These are phyloP conservation scores for Hippocampus kuda DNA, from an alignment of 2,797 vertebrate species.

Conservation along the genomic window DNA sequence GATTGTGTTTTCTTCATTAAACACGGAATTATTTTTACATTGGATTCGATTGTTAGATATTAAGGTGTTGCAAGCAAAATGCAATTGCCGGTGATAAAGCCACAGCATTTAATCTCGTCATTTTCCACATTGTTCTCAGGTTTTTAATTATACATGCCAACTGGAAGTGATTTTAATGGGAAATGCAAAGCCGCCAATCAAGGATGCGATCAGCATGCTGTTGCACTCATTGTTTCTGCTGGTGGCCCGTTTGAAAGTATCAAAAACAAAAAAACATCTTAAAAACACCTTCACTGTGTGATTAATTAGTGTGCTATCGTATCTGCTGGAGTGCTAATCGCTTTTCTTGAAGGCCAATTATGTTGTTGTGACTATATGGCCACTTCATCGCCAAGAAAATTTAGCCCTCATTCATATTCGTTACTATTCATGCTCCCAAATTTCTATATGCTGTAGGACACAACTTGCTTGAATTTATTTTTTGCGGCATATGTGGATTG, in stretches of 20 bases:
- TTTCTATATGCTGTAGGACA: neutral
- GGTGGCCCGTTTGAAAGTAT: neutral
- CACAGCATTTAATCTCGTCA: neutral
- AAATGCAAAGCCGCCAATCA: neutral
- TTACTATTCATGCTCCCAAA: neutral
- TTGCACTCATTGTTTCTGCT: neutral
- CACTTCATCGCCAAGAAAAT: neutral
- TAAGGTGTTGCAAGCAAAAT: neutral
- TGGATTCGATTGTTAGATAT: too few relatives aligned
- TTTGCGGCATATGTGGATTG: too few relatives aligned
- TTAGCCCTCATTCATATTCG: neutral
- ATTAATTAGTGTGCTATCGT: neutral
- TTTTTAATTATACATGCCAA: neutral
- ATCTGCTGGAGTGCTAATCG: constrained; percentile 1
- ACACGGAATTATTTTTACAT: too few relatives aligned
- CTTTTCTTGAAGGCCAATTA: neutral
- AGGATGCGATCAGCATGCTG: neutral
- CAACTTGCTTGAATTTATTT: neutral
- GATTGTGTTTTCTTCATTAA: too few relatives aligned
- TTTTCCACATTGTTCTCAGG: neutral
- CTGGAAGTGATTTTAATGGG: neutral
- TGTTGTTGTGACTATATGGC: neutral
- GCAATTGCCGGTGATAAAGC: neutral
- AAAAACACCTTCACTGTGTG: neutral
- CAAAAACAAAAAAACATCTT: neutral